Conservation (phyloP, 2,797 vertebrate genomes). For the Antennarius maculatus region DNA sequence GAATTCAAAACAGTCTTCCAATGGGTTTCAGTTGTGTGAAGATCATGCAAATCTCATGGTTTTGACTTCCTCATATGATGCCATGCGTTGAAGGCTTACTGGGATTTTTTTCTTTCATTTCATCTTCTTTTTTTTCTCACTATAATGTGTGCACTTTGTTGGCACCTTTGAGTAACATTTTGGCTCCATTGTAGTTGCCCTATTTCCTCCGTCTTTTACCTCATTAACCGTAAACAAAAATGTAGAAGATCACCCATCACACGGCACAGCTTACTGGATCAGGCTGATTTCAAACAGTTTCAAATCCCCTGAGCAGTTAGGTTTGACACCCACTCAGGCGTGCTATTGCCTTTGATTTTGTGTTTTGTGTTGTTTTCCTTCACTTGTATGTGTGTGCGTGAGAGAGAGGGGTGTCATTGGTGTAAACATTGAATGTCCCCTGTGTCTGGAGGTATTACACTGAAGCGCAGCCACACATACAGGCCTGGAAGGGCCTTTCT, state of each 20-base stretch:
- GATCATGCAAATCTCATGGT: constrained; percentile 40
- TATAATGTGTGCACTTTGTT: constrained; percentile 37
- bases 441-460: constrained; percentile 76
- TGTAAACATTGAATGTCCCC: constrained; percentile 73
- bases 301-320: constrained; percentile 44
- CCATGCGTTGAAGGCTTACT: constrained; percentile 50
- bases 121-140: neutral
- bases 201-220: constrained; percentile 47
- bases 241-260: constrained; percentile 46
- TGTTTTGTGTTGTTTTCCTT: constrained; percentile 35
- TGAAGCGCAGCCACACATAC: constrained; percentile 73
- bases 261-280: constrained; percentile 51
- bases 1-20: constrained; percentile 38
- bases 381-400: constrained; percentile 22
- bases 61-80: constrained; percentile 28
- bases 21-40: constrained; percentile 38
- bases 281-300: constrained; percentile 63
- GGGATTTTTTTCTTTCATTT: constrained; percentile 14
- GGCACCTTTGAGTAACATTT: constrained; percentile 44
- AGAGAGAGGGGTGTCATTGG: constrained; percentile 55
- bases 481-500: constrained; percentile 72
- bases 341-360: constrained; percentile 66
- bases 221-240: constrained; percentile 55
- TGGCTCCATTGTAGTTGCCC: constrained; percentile 41
- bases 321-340: constrained; percentile 60